A percentile compares a stretch with the other conserved stretches of the same genome.
phyloP scores from a whole-genome alignment of 2,888 invertebrate species.

The Hydriomena furcata region DNA sequence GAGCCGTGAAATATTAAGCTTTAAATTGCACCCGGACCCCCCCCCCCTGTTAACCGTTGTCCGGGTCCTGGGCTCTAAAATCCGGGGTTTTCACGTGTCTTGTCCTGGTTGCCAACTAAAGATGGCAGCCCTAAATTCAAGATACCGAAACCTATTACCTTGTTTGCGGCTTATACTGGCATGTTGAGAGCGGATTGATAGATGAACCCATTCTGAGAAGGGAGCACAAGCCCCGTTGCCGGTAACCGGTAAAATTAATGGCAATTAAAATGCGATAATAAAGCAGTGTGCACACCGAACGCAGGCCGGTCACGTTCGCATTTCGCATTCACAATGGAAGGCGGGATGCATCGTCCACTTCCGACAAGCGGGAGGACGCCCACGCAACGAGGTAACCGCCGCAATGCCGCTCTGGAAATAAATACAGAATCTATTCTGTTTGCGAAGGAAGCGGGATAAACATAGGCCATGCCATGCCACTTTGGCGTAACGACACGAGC shows the following conservation, averaged over 20 bases:
- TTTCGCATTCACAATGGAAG: conserved; percentile 58
- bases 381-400: conserved; percentile 35
- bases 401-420: conserved; percentile 24
- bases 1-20: too few species aligned
- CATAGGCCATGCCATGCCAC: conserved; percentile 9
- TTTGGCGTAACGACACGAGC: conserved; percentile 1
- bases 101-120: too few species aligned
- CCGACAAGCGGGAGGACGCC: conserved; percentile 50
- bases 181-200: conserved; percentile 17
- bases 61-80: too few species aligned
- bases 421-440: conserved; percentile 29
- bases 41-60: too few species aligned
- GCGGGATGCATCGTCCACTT: conserved; percentile 55
- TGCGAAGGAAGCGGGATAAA: conserved; percentile 10
- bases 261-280: conserved; percentile 46
- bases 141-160: conserved; percentile 9
- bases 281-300: conserved; percentile 41
- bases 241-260: conserved; percentile 34
- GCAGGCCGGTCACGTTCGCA: conserved; percentile 57
- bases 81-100: too few species aligned
- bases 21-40: too few species aligned
- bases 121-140: too few species aligned
- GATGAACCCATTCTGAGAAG: conserved; percentile 23
- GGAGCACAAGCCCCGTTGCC: conserved; percentile 14
- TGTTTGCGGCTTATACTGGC: conserved; percentile 12